These are phyloP conservation scores for Labeo catla DNA, from an alignment of 2,113 vertebrate genomes.

Conservation along the genomic window DNA sequence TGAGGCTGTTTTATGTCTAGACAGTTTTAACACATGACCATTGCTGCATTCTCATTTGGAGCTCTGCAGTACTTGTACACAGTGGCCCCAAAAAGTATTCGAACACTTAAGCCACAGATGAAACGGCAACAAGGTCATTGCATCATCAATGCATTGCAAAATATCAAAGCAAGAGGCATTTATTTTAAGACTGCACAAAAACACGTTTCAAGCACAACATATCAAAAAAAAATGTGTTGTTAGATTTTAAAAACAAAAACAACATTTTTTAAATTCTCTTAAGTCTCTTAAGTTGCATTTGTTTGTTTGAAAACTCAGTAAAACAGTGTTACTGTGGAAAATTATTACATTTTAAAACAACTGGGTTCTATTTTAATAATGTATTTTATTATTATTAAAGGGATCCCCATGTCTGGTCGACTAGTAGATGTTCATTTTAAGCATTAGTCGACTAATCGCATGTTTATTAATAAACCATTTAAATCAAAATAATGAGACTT, in stretches of 20 bases:
- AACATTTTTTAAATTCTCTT: neutral
- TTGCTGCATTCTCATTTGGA: neutral
- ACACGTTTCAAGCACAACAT: neutral
- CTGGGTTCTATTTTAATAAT: too few species aligned
- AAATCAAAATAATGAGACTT: too few species aligned
- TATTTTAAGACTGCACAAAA: neutral
- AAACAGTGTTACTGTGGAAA: too few species aligned
- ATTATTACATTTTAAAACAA: too few species aligned
- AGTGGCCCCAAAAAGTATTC: neutral
- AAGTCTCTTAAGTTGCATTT: neutral
- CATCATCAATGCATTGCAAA: neutral
- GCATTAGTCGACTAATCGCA: too few species aligned
- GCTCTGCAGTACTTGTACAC: constrained; percentile 5
- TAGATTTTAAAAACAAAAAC: neutral
- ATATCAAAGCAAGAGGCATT: neutral
- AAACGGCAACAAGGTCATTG: neutral
- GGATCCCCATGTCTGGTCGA: too few species aligned
- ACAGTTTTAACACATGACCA: neutral
- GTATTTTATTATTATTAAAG: too few species aligned
- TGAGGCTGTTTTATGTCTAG: neutral
- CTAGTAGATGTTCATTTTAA: too few species aligned
- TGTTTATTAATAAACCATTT: too few species aligned
- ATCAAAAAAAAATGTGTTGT: neutral
- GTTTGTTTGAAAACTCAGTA: too few species aligned
- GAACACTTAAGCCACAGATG: constrained; percentile 1